phyloP scores from a whole-genome alignment of 2,888 invertebrate genomes.

The Ditylenchus weischeri region DNA sequence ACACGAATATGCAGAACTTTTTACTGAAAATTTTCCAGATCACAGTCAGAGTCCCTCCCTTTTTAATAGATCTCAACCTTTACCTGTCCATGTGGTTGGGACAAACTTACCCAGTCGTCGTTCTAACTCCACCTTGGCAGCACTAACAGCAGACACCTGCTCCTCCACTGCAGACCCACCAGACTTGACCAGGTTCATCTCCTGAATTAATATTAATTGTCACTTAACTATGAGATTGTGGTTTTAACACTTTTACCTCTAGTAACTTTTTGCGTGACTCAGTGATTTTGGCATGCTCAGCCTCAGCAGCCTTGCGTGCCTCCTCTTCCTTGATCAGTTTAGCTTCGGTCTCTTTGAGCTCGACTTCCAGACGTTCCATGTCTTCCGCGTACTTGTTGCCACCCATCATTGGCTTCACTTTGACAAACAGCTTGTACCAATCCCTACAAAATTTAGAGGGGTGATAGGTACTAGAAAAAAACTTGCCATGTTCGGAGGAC shows the following conservation, averaged over 20 bases:
- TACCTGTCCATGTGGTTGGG: too few species aligned
- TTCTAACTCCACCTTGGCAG: constrained; percentile 68
- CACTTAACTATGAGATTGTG: not conserved
- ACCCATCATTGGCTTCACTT: constrained; percentile 53
- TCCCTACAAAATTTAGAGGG: constrained; percentile 68
- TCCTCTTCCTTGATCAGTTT: constrained; percentile 96
- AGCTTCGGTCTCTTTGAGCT: constrained; percentile 64
- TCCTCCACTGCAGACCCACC: constrained; percentile 52
- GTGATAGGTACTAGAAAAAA: not conserved
- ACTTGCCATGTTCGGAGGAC: too few species aligned
- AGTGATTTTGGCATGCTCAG: constrained; percentile 82
- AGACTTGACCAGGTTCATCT: constrained; percentile 47
- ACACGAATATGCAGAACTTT: too few species aligned
- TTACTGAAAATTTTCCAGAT: too few species aligned
- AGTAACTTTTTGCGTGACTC: constrained; percentile 67
- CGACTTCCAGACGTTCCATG: constrained; percentile 48
- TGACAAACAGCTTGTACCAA: constrained; percentile 50
- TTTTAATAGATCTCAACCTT: too few species aligned
- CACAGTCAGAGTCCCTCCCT: too few species aligned
- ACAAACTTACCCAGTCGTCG: constrained; percentile 71
- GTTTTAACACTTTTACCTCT: constrained; percentile 22
- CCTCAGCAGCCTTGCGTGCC: constrained; percentile 93
- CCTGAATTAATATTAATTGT: constrained; percentile 10
- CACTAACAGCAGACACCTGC: constrained; percentile 48
- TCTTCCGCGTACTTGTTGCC: constrained; percentile 56